A percentile compares a stretch with the other conserved stretches of the same genome.
Conservation (phyloP, 2,113 vertebrate genomes). For the Pterocles orientalis region DNA sequence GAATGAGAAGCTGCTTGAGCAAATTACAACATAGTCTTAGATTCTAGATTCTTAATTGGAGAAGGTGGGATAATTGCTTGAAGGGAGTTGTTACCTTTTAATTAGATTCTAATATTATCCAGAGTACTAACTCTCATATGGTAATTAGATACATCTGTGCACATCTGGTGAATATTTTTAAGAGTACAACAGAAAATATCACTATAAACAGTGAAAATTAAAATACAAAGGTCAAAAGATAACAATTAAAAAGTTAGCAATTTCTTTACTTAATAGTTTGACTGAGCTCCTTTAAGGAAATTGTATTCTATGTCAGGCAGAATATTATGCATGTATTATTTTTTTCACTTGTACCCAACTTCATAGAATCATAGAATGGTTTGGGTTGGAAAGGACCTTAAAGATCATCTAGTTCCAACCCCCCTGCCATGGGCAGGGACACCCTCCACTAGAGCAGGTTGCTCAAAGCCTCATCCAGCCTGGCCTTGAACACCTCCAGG, state of each 20-base stretch:
- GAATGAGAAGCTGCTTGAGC: neutral
- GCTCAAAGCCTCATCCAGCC: too few relatives aligned
- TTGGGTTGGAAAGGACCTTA: too few relatives aligned
- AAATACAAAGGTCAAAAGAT: neutral
- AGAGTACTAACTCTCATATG: neutral
- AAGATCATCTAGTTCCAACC: too few relatives aligned
- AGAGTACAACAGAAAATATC: neutral
- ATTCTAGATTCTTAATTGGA: neutral
- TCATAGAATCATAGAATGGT: too few relatives aligned
- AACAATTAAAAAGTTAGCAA: neutral
- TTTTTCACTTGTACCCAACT: neutral
- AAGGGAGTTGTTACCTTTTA: neutral
- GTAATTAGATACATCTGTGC: neutral
- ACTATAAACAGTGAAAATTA: neutral
- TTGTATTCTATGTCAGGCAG: neutral
- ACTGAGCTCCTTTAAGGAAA: neutral
- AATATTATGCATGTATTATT: neutral
- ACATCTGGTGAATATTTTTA: constrained; percentile 13
- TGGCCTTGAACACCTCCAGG: too few relatives aligned
- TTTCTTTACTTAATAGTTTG: neutral
- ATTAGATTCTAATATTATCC: constrained; percentile 27
- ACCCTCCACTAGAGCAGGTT: too few relatives aligned
- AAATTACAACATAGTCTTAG: neutral
- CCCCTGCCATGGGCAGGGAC: too few relatives aligned
- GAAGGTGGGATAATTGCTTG: constrained; percentile 9